Evolutionary conservation across 2,888 invertebrate species (phyloP), one percentile per base, ranked within the genome.

Genomic region (Leucophenga maculata): DNA sequence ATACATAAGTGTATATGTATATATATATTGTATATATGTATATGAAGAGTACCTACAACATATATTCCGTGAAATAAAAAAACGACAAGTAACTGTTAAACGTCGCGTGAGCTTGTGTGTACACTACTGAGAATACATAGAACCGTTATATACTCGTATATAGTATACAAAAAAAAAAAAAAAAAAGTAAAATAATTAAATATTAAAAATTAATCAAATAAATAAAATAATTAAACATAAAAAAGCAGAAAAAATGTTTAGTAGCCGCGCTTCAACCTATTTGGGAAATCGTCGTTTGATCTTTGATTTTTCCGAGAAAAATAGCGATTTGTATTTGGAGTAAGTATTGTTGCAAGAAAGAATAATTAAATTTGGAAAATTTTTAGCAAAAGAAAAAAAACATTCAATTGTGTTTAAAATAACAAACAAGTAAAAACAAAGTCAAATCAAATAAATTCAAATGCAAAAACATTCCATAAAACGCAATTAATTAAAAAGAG

Each of bases 221-320:
- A 73, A 74, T 78, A 82, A 82, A 78, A 62, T 55, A 32, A 66
- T 60, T 14, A 32, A 48, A 60, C 48, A 32, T 22, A 55, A 68
- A 66, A 64, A 39, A 11, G 6, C 1, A 20, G 13, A 3, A 60
- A 39, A 60, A 13, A 86, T 86, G 86, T 85, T 85, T 68, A 82
- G 77, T 76, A 82, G 75, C 71, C 78, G 78, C 75, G 73, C 84
- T 71, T 78, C 84, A 59, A 75, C 77, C 65, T 88, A 87, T 80
- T 74, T 87, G 75, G 87, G 86, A 69, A 88, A 86, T 79, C 86
- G 86, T 67, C 85, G 85, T 67, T 84, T 87, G 75, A 87, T 88
- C 75, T 88, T 88, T 70, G 88, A 88, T 80, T 88, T 87, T 73
- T 84, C 86, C 13, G 86, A 85, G 48, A 88, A 88, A 69, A 79